Evolutionary conservation across 1,140 invertebrate genomes (phyloP), one percentile per base, ranked within the genome.

Genomic region (Oppia nitens): DNA sequence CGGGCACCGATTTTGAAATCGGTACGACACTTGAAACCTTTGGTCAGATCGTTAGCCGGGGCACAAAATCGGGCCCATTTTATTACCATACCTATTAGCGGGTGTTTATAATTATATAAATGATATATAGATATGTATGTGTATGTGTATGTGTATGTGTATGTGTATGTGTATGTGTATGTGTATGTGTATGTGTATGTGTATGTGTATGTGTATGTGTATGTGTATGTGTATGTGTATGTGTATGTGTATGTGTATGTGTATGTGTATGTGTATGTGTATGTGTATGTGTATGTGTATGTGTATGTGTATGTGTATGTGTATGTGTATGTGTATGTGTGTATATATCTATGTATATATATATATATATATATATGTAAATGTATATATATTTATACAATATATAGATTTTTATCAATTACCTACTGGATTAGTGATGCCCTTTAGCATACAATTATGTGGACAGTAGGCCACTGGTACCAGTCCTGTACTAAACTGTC

Each of bases 361-460:
- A n/a, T n/a, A n/a, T n/a, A n/a, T n/a, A n/a, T n/a, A n/a, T n/a
- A n/a, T n/a, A n/a, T n/a, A n/a, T n/a, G n/a, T n/a, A n/a, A n/a
- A n/a, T n/a, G n/a, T n/a, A n/a, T n/a, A n/a, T n/a, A n/a, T 20
- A 26, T 26, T 21, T 12, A 21, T 14, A 57, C n/a, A 17, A 6
- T 23, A 23, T 25, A 2, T 51, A 3, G n/a, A 17, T 57, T 1
- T 59, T 23, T 12, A 23, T 1, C 4, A 20, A 23, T 53, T 56
- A 60, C 60, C 60, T 11, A 47, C 59, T 17, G 61, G 24, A 55
- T 62, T 59, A 9, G 61, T 63, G n/a, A 62, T 51, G 11, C 45
- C 61, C 40, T 60, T 63, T 2, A 54, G 45, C 57, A 63, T 59
- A 56, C 61, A 62, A 27, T 59, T 59, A n/a, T 23, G 14, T 50